Evolutionary conservation across 2,797 vertebrate genomes (phyloP), one percentile per base, ranked within the genome.

Genomic region (Dermochelys coriacea): DNA sequence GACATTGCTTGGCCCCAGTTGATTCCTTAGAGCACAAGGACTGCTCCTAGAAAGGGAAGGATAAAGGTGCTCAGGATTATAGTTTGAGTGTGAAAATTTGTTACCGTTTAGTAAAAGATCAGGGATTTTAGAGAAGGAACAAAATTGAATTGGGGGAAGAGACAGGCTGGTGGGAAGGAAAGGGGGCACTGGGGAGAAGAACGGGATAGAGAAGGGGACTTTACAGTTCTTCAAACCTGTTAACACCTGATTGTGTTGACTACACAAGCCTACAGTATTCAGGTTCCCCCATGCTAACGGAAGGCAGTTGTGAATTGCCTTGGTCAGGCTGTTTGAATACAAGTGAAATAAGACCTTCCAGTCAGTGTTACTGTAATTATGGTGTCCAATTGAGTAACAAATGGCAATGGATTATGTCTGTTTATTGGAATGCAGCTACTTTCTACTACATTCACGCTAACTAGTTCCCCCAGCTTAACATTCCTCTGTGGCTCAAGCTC

Each of bases 111-210:
- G n/a, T 41, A 71, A 41, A 37, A 37, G 19, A 71, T 71, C 21
- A 41, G 64, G 21, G 64, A 71, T 37, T 71, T 71, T 41, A 71
- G 41, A 71, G 77, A 12, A 57, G 5, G 4, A 7, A 12, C 0
- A 51, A 68, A 87, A 83, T 5, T 1, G 80, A 83, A 19, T 18
- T 64, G 52, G 23, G 85, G 59, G 41, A 51, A 57, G 51, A 9
- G 50, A 27, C 15, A 29, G 23, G 9, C 45, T 27, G 5, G 23
- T 51, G 52, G 27, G 11, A 8, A 51, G 85, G 8, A 0, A 0
- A 0, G 25, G 12, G 25, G 15, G 34, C 34, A 85, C 8, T 52
- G 75, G 0, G 19, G 8, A 79, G 84, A 85, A 90, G 9, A 6
- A 49, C 74, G 82, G 5, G 16, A 19, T 19, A 64, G 61, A n/a